Base-by-base conservation (phyloP, 2,113 vertebrate species). In the Speoplatyrhinus poulsoni region DNA sequence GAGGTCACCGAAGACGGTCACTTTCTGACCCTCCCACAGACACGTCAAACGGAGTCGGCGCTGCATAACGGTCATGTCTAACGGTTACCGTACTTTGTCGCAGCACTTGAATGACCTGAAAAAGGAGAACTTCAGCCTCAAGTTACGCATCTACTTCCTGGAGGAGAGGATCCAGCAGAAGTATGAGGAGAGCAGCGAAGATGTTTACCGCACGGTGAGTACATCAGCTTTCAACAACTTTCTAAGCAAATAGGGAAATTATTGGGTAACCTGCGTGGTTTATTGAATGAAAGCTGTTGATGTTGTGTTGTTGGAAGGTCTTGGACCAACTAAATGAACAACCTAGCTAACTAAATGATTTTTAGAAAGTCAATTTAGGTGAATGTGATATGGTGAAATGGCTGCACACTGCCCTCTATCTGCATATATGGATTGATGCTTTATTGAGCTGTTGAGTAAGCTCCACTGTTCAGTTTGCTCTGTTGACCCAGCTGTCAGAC, bases 91-190 rank as follows among this genome's bases (percentile, higher is more conserved):
- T 89, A 98, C 97, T 88, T 91, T 99, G 84, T 97, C 97, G 77
- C 97, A 99, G 96, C 98, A 99, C 93, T 95, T 99, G 90, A 96
- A 96, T 79, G 98, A 99, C 93, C 91, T 99, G 90, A 99, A 99
- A 92, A 99, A 98, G 91, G 98, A 99, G 93, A 99, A 99, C 92
- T 99, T 99, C 95, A 99, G 97, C 93, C 95, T 99, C 88, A 99
- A 99, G 93, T 93, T 99, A 79, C 96, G 98, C 86, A 99, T 99
- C 89, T 99, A 99, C 91, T 99, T 99, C 89, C 93, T 99, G 93
- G 98, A 99, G 87, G 98, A 99, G 87, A 93, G 94, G 52, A 95
- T 99, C 88, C 97, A 99, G 73, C 95, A 96, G 92, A 98, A 98
- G 90, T 95, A 94, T 73, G 96, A 98, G 88, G 94, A 91, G 85